Conservation (phyloP, 2,113 vertebrate genomes). For the Pluvialis apricaria region DNA sequence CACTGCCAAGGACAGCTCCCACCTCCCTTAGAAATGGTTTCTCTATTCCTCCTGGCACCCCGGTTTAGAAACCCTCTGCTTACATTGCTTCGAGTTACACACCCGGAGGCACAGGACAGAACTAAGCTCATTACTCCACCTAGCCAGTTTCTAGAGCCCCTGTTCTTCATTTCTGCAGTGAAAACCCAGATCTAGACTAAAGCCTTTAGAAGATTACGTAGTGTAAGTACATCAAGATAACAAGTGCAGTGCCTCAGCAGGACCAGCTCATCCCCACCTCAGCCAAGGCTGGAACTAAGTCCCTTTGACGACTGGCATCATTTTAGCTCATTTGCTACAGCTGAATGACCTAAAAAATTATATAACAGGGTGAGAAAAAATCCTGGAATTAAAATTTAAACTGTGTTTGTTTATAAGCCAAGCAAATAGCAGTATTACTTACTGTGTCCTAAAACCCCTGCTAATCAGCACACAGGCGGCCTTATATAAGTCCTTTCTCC, state of each 20-base stretch:
- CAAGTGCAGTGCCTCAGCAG: background rate
- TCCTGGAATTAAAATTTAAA: constrained; percentile 58
- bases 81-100: background rate
- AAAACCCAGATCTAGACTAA: background rate
- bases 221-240: background rate
- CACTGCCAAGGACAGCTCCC: background rate
- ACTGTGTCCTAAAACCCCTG: background rate
- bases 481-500: background rate
- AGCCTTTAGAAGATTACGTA: background rate
- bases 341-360: background rate
- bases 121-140: background rate
- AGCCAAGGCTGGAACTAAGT: background rate
- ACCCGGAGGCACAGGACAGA: background rate
- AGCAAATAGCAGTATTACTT: constrained; percentile 46
- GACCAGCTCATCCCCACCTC: background rate
- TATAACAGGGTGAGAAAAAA: background rate
- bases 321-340: background rate
- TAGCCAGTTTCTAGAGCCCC: background rate
- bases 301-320: background rate
- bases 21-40: background rate
- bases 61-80: background rate
- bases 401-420: constrained; percentile 10
- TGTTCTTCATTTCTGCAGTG: background rate
- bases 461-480: constrained; percentile 21
- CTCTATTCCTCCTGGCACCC: background rate